Evolutionary conservation across 2,888 invertebrate genomes (phyloP).

Genomic region (Pyralis farinalis): DNA sequence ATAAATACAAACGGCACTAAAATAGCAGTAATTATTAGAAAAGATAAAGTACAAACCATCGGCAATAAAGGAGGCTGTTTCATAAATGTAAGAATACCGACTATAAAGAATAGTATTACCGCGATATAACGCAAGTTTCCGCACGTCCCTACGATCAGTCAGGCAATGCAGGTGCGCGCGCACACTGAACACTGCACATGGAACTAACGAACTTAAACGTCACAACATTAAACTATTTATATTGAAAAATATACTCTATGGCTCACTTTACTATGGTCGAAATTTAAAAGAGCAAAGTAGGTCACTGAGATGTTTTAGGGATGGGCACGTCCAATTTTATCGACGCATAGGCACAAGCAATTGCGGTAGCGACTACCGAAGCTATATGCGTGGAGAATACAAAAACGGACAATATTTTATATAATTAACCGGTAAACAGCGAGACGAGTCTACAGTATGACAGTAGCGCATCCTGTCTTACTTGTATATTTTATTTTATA

Average conservation of each 20-base stretch:
- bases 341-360: constrained; percentile 40
- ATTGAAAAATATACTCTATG: constrained; percentile 14
- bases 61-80: constrained; percentile 1
- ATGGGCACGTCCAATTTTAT: constrained; percentile 26
- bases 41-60: no score
- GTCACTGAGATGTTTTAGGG: not conserved
- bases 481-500: no score
- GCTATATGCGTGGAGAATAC: constrained; percentile 45
- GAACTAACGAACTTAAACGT: constrained; percentile 2
- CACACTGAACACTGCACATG: constrained; percentile 28
- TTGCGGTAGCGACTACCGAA: constrained; percentile 47
- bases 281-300: constrained; percentile 1
- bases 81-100: constrained; percentile 19
- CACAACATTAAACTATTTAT: not conserved
- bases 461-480: constrained; percentile 31
- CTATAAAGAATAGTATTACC: constrained; percentile 23
- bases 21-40: no score
- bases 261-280: not conserved
- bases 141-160: constrained; percentile 50
- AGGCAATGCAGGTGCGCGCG: constrained; percentile 51
- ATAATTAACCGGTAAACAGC: constrained; percentile 37
- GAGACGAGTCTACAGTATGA: constrained; percentile 14
- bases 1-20: no score
- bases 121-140: constrained; percentile 34
- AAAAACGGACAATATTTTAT: constrained; percentile 24